Evolutionary conservation across 2,797 vertebrate species (phyloP).

Genomic region (Amphiprion clarkii): DNA sequence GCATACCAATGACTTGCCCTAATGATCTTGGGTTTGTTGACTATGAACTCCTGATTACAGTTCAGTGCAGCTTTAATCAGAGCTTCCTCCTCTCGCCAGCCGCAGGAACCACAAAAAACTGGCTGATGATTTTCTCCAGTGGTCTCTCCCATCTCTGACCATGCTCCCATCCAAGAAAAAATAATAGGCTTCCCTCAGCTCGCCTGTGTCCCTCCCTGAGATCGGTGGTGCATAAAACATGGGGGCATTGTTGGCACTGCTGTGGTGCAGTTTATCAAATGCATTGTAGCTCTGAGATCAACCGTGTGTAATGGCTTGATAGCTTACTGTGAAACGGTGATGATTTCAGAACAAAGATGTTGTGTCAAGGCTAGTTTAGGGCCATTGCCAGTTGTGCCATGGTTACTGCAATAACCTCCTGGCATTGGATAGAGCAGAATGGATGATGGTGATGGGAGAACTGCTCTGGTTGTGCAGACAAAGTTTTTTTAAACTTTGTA

Average conservation of each 20-base stretch:
- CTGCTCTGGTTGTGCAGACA: conserved; percentile 26
- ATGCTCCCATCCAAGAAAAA: conserved; percentile 60
- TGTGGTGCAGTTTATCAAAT: conserved; percentile 46
- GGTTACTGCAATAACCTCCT: conserved; percentile 65
- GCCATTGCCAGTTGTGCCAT: conserved; percentile 38
- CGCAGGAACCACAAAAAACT: conserved; percentile 69
- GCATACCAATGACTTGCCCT: conserved; percentile 43
- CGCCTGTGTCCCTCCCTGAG: conserved; percentile 41
- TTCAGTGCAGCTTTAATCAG: conserved; percentile 74
- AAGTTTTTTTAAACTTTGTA: conserved; percentile 29
- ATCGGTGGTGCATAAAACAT: conserved; percentile 47
- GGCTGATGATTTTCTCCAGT: conserved; percentile 61
- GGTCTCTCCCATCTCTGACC: conserved; percentile 59
- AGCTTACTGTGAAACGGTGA: conserved; percentile 32
- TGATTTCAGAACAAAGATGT: conserved; percentile 48
- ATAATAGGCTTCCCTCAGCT: conserved; percentile 57
- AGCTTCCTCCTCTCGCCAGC: conserved; percentile 70
- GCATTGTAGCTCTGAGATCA: conserved; percentile 47
- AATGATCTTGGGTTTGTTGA: conserved; percentile 60
- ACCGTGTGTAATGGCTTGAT: conserved; percentile 49
- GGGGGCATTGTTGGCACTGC: conserved; percentile 51
- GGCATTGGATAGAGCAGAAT: conserved; percentile 13
- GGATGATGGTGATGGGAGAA: conserved; percentile 32
- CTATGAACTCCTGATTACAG: conserved; percentile 73
- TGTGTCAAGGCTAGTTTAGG: conserved; percentile 27